Base-by-base conservation (phyloP, 2,797 vertebrate genomes). In the Hozukius guyotensis region DNA sequence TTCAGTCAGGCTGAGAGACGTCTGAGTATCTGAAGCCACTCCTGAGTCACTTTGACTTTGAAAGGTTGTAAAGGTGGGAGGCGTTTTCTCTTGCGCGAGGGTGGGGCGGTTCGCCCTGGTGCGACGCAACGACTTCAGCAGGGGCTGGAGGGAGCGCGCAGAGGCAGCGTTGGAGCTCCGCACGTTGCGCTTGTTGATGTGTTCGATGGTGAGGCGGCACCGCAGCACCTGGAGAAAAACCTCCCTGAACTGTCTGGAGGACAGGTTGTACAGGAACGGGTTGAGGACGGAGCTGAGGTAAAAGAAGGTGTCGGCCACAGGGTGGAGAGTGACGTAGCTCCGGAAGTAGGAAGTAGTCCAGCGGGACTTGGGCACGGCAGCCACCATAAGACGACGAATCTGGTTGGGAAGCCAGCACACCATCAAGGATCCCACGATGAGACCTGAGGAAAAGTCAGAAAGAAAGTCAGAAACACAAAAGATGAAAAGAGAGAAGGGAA, bases 211-310 rank as follows among this genome's bases (percentile, higher is more conserved):
- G 69, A 98, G 93, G 53, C 3, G 96, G 87, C 98, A 99, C 66
- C 96, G 83, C 31, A 99, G 92, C 18, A 97, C 96, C 93, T 99
- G 97, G 61, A 94, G n/a, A 36, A 99, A 99, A 2, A 97, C 98
- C 0, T 91, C 78, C 59, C 98, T 95, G 95, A 99, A 99, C 92
- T 99, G 97, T 49, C 61, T 94, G 0, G 99, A 99, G 4, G 98
- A 99, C 66, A 99, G 87, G 82, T 97, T 99, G 94, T 99, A 99
- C 12, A 99, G 96, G 53, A 99, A 95, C 0, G 98, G 98, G 93
- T 99, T 99, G 88, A 99, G 80, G 77, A 98, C 97, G 0, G 99
- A 99, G 95, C 98, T 99, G 38, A 99, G 95, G 93, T 99, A 99
- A 95, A 99, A 99, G 95, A 98, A 99, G 77, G 92, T 95, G 86